Evolutionary conservation across 2,888 invertebrate genomes (phyloP).

Genomic region (Drosophila crucigera): DNA sequence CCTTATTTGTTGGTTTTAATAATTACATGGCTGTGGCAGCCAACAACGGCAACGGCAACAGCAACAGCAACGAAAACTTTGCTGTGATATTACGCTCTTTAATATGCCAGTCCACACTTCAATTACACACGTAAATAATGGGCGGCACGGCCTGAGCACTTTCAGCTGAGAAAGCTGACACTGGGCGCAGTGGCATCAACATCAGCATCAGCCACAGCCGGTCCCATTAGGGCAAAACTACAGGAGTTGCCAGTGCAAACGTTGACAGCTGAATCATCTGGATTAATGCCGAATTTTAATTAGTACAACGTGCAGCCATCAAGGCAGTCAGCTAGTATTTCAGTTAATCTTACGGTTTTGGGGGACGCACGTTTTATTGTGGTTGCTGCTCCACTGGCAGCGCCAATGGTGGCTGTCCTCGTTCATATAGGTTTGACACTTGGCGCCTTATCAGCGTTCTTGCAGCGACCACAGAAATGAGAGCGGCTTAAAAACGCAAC

Average conservation of each 20-base stretch:
- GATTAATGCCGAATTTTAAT: constrained; percentile 83
- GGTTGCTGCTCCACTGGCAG: constrained; percentile 20
- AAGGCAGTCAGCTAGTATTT: constrained; percentile 18
- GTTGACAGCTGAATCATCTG: constrained; percentile 81
- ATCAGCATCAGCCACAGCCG: constrained; percentile 19
- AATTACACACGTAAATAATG: constrained; percentile 71
- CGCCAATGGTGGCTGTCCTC: constrained; percentile 10
- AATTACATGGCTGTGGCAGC: constrained; percentile 70
- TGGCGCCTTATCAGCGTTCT: constrained; percentile 71
- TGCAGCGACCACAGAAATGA: constrained; percentile 49
- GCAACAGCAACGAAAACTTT: constrained; percentile 13
- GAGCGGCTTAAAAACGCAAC: constrained; percentile 52
- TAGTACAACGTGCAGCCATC: constrained; percentile 67
- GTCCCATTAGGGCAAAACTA: constrained; percentile 38
- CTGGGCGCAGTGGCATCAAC: constrained; percentile 18
- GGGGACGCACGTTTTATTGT: constrained; percentile 42
- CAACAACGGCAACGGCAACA: not conserved
- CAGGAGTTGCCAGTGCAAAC: constrained; percentile 25
- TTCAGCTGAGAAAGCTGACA: constrained; percentile 29
- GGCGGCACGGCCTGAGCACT: constrained; percentile 12
- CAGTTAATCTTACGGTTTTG: constrained; percentile 42
- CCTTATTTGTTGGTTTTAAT: constrained; percentile 82
- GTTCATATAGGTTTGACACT: constrained; percentile 72
- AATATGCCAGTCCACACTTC: constrained; percentile 75
- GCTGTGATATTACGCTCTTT: constrained; percentile 61